Evolutionary conservation across 2,888 invertebrate genomes (phyloP).

Genomic region (Rotaria macrura): DNA sequence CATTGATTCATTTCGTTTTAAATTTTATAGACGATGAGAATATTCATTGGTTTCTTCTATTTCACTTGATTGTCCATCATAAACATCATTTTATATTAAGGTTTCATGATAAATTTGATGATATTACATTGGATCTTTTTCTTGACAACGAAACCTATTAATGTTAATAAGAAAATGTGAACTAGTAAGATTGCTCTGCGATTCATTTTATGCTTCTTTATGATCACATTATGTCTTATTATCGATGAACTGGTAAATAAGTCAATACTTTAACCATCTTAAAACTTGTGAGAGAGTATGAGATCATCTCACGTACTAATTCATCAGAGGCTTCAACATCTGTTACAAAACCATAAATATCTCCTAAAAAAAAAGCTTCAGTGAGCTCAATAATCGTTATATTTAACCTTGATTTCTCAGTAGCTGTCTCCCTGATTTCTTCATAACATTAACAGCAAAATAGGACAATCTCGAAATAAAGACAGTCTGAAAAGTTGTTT

Average conservation of each 20-base stretch:
- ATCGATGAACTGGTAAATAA: neutral
- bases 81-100: neutral
- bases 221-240: neutral
- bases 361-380: neutral
- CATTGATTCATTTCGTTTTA: no score
- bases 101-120: neutral
- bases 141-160: neutral
- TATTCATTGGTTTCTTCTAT: no score
- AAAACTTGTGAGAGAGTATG: neutral
- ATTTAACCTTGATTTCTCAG: neutral
- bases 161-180: neutral
- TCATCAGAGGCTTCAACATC: neutral
- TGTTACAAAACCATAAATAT: neutral
- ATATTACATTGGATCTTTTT: neutral
- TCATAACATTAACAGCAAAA: neutral
- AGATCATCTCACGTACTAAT: neutral
- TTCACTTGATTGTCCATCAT: no score
- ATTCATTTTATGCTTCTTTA: neutral
- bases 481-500: neutral
- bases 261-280: neutral
- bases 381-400: neutral
- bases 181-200: no score
- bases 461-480: neutral
- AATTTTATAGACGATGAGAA: no score
- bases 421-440: neutral